A percentile compares a stretch with the other conserved stretches of the same genome.
These are phyloP conservation scores for Aurelia aurita complex sp. Pacific DNA, from an alignment of 30 jellyfish, hydroid and myxozoan genomes.

Conservation along the genomic window DNA sequence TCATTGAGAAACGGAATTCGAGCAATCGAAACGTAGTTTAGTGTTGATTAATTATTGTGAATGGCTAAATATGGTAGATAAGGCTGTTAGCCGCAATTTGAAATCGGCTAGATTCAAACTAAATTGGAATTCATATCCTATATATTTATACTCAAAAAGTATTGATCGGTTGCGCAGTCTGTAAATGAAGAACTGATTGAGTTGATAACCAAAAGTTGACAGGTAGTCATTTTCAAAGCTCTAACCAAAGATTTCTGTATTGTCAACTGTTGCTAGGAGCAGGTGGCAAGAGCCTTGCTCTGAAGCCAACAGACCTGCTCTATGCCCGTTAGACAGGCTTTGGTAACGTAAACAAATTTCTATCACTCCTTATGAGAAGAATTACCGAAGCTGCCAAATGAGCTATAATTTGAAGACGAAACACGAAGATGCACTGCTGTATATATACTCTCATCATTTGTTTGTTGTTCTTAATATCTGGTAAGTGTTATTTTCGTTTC, in stretches of 20 bases:
- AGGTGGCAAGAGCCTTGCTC: conserved; percentile 57
- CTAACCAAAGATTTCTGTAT: conserved; percentile 2
- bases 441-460: neutral
- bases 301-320: conserved; percentile 56
- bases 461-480: neutral
- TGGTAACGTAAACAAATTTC: conserved; percentile 51
- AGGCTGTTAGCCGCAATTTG: too few species aligned
- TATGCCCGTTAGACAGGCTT: conserved; percentile 31
- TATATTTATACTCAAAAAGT: neutral
- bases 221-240: conserved; percentile 40
- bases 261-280: conserved; percentile 62
- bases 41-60: too few species aligned
- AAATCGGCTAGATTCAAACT: too few species aligned
- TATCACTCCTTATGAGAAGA: conserved; percentile 5
- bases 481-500: neutral
- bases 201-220: neutral
- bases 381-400: neutral
- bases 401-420: neutral
- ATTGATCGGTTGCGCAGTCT: conserved; percentile 13
- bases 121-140: too few species aligned
- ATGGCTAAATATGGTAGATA: too few species aligned
- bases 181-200: conserved; percentile 6
- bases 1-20: too few species aligned
- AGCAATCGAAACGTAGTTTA: too few species aligned
- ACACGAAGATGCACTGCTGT: neutral